Base-by-base conservation (phyloP, 2,888 invertebrate species). In the Ochlodes sylvanus region DNA sequence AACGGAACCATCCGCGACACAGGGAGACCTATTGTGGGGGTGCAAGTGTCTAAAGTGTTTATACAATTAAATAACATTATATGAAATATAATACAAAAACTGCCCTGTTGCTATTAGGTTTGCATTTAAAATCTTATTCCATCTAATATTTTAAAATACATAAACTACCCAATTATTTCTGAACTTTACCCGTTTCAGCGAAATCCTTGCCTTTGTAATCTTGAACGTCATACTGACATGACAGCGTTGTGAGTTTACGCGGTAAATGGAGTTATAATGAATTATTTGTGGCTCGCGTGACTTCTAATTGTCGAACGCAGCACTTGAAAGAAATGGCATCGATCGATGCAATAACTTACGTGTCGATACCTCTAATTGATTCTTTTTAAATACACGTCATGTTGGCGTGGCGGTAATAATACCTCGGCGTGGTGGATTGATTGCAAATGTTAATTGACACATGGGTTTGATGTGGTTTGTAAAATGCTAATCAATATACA, bases 281-380 rank as follows among this genome's bases (percentile, higher is more conserved):
- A 92, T 91, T 91, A 92, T 91, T 92, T 89, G 88, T 86, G 80
- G 84, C 83, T 91, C 83, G 90, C 92, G 92, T 92, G 91, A 76
- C 72, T 73, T 78, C 83, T 89, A 89, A 90, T 90, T 90, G 86
- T 82, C 79, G 60, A 61, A 61, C 54, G 42, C 44, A 64, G 58
- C 60, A 58, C 65, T 52, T 54, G 41, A 75, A 73, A 68, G 74
- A 60, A 65, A 34, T 65, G 56, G 34, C 42, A 61, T 67, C 66
- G 54, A 61, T 60, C 54, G 66, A 47, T 41, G 19, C 42, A 60
- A 54, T 67, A 41, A 61, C 52, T 50, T n/a, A 42, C 0, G 19
- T 34, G 54, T 67, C 54, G 42, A 67, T 67, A 14, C 15, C n/a
- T 55, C 7, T 67, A 61, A 67, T 67, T 61, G 54, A 60, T 19